Percentiles rank a stretch among this genome's conserved stretches.
phyloP scores from a whole-genome alignment of 92 coral and sea anemone genomes.

The Parazoanthus darwini region DNA sequence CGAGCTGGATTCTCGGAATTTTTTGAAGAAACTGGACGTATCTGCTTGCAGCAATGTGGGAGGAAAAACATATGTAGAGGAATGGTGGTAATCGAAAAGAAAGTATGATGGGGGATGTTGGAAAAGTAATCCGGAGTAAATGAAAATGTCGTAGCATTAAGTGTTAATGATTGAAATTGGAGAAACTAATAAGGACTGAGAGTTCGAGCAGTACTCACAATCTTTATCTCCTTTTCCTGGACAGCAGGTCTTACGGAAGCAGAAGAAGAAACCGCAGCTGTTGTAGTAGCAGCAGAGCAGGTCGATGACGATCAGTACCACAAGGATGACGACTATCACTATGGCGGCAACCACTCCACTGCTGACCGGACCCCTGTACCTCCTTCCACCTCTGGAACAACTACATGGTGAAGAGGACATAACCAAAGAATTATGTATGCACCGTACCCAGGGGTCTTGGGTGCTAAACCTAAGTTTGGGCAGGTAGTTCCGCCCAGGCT shows the following conservation, averaged over 20 bases:
- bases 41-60: no score
- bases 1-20: no score
- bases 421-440: background rate
- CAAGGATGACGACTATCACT: constrained; percentile 51
- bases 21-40: no score
- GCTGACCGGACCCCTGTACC: constrained; percentile 12
- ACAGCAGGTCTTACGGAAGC: constrained; percentile 38
- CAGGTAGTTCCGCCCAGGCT: no score
- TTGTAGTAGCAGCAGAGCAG: constrained; percentile 63
- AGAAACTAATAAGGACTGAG: background rate
- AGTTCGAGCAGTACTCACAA: constrained; percentile 10
- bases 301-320: constrained; percentile 60
- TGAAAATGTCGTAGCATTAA: no score
- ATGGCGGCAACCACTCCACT: constrained; percentile 62
- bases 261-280: constrained; percentile 52
- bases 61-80: no score
- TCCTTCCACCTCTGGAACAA: background rate
- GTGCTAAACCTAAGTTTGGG: no score
- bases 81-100: no score
- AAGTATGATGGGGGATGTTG: no score
- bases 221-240: background rate
- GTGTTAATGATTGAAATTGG: no score
- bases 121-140: no score
- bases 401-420: background rate
- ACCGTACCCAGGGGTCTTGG: no score